These are phyloP conservation scores for Eupithecia pulchellata DNA, from an alignment of 2,888 invertebrate genomes.

Conservation along the genomic window DNA sequence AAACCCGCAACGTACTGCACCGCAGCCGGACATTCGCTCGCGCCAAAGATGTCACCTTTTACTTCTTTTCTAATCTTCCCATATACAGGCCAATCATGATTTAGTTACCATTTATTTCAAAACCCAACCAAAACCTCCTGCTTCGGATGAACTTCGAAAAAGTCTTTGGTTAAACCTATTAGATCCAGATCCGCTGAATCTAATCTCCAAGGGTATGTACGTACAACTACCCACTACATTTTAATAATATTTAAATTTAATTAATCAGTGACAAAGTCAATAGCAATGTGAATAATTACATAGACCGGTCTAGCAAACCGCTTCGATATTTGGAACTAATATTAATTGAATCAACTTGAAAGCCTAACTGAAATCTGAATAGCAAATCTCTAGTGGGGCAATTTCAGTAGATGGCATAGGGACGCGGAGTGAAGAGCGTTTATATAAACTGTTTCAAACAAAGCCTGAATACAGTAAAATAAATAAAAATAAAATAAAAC, in stretches of 20 bases:
- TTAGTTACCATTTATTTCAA: neutral
- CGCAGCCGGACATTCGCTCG: no score
- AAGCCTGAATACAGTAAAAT: neutral
- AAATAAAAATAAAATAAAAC: no score
- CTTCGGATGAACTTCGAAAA: no score
- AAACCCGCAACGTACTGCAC: no score
- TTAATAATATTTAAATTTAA: neutral
- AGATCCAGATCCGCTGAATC: neutral
- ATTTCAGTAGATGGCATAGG: conserved; percentile 5
- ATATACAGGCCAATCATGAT: neutral
- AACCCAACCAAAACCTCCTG: neutral
- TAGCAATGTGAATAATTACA: neutral
- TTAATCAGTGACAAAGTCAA: neutral
- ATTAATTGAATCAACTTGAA: conserved; percentile 71
- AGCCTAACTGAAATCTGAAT: conserved; percentile 74
- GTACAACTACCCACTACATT: neutral
- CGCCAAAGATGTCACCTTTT: no score
- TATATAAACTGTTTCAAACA: neutral
- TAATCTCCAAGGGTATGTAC: neutral
- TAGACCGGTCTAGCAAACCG: conserved; percentile 42
- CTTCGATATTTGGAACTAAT: conserved; percentile 56
- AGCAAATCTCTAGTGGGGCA: conserved; percentile 59
- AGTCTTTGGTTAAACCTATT: neutral
- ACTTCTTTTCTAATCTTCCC: neutral
- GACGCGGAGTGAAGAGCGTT: conserved; percentile 30